Evolutionary conservation across 2,113 vertebrate genomes (phyloP), one percentile per base, ranked within the genome.

Genomic region (Piprites chloris): DNA sequence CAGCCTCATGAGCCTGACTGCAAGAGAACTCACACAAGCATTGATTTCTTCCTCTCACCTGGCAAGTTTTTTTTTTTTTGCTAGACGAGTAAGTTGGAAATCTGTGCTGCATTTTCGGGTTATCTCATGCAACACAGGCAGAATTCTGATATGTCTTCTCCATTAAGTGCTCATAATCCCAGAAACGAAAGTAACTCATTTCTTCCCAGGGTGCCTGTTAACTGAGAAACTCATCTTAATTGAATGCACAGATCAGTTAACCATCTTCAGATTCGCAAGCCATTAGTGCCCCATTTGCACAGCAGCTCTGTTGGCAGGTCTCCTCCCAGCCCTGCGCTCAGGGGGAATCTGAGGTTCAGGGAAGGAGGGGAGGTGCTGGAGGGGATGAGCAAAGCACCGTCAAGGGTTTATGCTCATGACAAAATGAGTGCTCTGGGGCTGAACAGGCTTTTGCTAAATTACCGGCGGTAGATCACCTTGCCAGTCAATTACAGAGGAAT

Each of bases 181-280:
- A 97, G 97, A 97, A 97, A 97, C 82, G 95, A 97, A 95, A 95
- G 93, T 42, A 95, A 95, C 96, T 90, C 58, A 49, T 90, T 92
- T 97, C 97, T 96, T 98, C 98, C 97, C 97, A 95, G 97, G 96
- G 97, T 97, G 96, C 94, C 96, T 96, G 97, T 97, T 97, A 97
- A 96, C 96, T 92, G 96, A 92, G 97, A 93, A 97, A 96, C 96
- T 91, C 90, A 90, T 96, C 95, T 96, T 97, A 97, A 98, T 94
- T 96, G 97, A 96, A 90, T 72, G 87, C 96, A 95, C 97, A 97
- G 95, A 97, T 96, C 92, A 94, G 96, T 97, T 97, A 93, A 95
- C 78, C 97, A 96, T 97, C 97, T 82, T 69, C 37, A 11, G 86
- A 94, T 61, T 95, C 85, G 2, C 96, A 91, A 92, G 61, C 93